Conservation (phyloP, 2,888 invertebrate species). For the Podabrus alpinus region DNA sequence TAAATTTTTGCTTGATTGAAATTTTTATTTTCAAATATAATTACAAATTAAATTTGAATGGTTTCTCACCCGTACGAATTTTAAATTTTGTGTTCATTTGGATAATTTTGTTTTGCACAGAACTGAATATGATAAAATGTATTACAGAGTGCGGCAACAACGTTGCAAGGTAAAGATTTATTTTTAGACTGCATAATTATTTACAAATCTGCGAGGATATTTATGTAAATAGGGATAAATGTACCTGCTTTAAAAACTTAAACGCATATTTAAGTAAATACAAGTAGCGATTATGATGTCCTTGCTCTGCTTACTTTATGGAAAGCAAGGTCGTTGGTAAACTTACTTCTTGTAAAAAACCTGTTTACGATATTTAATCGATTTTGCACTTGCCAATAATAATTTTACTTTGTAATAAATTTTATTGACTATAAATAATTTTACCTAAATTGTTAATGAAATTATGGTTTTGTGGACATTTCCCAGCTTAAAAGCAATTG, state of each 20-base stretch:
- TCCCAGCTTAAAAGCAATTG: too few relatives aligned
- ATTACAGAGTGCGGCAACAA: too few relatives aligned
- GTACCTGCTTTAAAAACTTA: not conserved
- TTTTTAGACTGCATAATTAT: not conserved
- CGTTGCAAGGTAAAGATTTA: too few relatives aligned
- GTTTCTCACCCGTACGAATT: too few relatives aligned
- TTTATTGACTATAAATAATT: not conserved
- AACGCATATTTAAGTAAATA: not conserved
- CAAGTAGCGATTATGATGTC: not conserved
- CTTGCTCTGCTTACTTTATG: not conserved
- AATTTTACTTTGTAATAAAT: not conserved
- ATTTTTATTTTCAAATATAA: too few relatives aligned
- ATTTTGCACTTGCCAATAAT: not conserved
- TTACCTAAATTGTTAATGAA: too few relatives aligned
- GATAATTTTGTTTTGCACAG: too few relatives aligned
- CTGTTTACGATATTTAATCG: not conserved
- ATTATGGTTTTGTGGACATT: too few relatives aligned
- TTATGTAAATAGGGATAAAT: not conserved
- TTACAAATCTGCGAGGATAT: not conserved
- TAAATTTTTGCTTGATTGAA: too few relatives aligned
- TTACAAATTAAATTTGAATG: too few relatives aligned
- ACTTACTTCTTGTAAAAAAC: not conserved
- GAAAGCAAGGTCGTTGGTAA: slow-evolving; percentile 1
- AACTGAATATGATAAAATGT: too few relatives aligned
- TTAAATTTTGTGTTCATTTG: too few relatives aligned